These are phyloP conservation scores for Ophraella communa DNA, from an alignment of 2,888 invertebrate species.

Conservation along the genomic window DNA sequence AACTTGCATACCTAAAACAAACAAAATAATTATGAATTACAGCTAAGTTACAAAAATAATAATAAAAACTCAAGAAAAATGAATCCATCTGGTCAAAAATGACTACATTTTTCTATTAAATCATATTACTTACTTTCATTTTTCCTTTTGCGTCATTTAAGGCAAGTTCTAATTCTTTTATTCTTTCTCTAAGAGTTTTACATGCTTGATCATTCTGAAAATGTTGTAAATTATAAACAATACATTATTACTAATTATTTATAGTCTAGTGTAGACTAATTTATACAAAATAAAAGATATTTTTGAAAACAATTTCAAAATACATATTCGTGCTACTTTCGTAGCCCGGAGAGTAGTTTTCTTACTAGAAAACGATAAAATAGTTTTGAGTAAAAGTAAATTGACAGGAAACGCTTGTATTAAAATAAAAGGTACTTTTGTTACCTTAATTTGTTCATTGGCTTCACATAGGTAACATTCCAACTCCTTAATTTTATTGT, in stretches of 20 bases:
- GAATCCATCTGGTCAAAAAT: too few species aligned
- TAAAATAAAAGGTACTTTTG: too few species aligned
- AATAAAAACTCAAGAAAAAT: too few species aligned
- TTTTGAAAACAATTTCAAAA: too few species aligned
- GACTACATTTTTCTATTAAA: too few species aligned
- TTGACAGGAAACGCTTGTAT: too few species aligned
- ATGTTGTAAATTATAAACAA: neutral
- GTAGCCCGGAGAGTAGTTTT: too few species aligned
- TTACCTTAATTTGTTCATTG: neutral
- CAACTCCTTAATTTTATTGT: slow-evolving; percentile 7
- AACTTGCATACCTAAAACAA: slow-evolving; percentile 43
- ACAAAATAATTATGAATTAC: slow-evolving; percentile 5
- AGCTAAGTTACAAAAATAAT: neutral
- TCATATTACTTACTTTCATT: slow-evolving; percentile 10
- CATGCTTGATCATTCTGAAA: neutral
- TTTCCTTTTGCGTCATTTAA: slow-evolving; percentile 6
- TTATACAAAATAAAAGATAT: too few species aligned
- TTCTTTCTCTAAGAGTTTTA: neutral
- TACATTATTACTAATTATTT: neutral
- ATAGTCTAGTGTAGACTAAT: too few species aligned
- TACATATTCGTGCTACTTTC: too few species aligned
- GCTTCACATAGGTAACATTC: neutral
- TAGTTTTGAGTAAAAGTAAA: too few species aligned
- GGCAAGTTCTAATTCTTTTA: slow-evolving; percentile 3
- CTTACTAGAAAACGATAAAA: too few species aligned